These are phyloP conservation scores for Lacerta bilineata DNA, from an alignment of 2,797 vertebrate species.

Conservation along the genomic window DNA sequence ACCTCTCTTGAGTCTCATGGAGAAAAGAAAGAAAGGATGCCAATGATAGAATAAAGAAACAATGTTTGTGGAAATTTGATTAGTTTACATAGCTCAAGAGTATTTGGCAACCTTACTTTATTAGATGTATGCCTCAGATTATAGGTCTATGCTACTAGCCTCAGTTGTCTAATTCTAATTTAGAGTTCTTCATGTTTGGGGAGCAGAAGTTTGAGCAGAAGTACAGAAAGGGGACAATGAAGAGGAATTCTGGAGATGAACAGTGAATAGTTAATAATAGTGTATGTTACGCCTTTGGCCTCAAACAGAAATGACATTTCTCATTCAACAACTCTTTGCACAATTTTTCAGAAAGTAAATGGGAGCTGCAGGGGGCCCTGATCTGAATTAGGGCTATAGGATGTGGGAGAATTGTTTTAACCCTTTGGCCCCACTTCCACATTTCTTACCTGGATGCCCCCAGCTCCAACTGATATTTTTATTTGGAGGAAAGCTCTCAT, in stretches of 20 bases:
- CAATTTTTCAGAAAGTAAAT: neutral
- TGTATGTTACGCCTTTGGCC: neutral
- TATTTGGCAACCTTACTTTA: neutral
- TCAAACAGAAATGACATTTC: neutral
- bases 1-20: neutral
- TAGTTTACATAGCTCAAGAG: neutral
- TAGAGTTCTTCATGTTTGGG: neutral
- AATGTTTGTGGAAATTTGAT: neutral
- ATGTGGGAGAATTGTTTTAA: neutral
- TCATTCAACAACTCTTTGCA: neutral
- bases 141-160: neutral
- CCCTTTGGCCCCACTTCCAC: neutral
- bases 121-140: neutral
- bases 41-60: neutral
- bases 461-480: neutral
- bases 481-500: neutral
- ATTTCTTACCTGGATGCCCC: neutral
- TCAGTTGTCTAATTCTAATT: no score
- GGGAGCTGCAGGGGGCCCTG: neutral
- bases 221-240: neutral
- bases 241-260: neutral
- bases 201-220: neutral
- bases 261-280: neutral
- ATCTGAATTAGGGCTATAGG: neutral
- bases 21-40: neutral